Conservation (phyloP, 2,113 vertebrate genomes). For the Ictalurus punctatus region DNA sequence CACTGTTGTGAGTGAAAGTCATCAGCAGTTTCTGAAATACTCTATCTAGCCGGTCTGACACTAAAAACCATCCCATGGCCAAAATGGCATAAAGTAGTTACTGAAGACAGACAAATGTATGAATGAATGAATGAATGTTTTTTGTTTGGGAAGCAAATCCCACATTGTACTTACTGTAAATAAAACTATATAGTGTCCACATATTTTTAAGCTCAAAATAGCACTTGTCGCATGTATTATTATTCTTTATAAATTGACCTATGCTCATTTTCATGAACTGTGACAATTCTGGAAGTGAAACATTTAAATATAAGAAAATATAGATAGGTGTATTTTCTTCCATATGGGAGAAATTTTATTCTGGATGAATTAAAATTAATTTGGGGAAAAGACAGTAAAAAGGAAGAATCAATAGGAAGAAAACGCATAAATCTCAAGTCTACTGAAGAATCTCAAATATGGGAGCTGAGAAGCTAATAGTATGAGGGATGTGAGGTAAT, state of each 20-base stretch:
- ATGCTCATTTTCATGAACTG: not conserved
- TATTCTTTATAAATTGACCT: not conserved
- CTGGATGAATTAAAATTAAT: not conserved
- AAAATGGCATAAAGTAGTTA: not conserved
- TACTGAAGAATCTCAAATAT: conserved; percentile 9
- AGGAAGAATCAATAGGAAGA: not conserved
- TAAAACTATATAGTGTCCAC: not conserved
- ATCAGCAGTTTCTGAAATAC: not conserved
- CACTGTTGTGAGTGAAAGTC: not conserved
- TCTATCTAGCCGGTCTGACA: not conserved
- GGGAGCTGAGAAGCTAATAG: conserved; percentile 19
- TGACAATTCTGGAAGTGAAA: not conserved
- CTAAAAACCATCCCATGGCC: not conserved
- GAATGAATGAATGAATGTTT: not conserved
- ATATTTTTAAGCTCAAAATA: not conserved
- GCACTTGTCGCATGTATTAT: not conserved
- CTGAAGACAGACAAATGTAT: not conserved
- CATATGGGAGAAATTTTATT: not conserved
- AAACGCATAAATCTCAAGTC: not conserved
- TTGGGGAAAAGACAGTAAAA: not conserved
- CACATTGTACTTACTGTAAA: not conserved
- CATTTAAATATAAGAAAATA: not conserved
- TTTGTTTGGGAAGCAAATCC: not conserved
- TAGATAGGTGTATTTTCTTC: not conserved
- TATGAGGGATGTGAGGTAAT: conserved; percentile 30